Evolutionary conservation across 2,797 vertebrate species (phyloP), one percentile per base, ranked within the genome.

Genomic region (Siniperca undulata): DNA sequence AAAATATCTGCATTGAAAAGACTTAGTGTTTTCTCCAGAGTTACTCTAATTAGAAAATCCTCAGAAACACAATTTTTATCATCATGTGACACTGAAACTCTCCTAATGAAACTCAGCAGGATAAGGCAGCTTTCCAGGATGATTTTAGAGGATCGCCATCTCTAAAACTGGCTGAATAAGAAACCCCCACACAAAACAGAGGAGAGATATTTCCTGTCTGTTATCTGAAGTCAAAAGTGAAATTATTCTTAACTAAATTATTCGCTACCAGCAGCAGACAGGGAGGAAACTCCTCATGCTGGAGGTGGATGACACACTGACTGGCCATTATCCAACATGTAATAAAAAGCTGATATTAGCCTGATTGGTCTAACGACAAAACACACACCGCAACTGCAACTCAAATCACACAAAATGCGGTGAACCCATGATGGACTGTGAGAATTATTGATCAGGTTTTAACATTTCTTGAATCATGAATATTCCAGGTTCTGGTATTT

Each of bases 21-120:
- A 74, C 68, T 42, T 20, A 0, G 7, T 65, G 46, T 80, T 78
- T 86, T 67, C 36, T 55, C 6, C 12, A 5, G 20, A 17, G 5
- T 66, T 34, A 55, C 62, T 36, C n/a, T 61, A 71, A 76, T 74
- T 40, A 2, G 27, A 74, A 83, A 85, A 85, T 61, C 8, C 55
- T 71, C 36, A 46, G 40, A 74, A 61, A 73, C 24, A 73, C n/a
- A 22, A 30, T 69, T 75, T 81, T 52, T 16, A 62, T 73, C 52
- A 58, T 86, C 77, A 81, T 87, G 76, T 89, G 86, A 88, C 27
- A 48, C 46, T 34, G 52, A 81, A 52, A 36, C 13, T 34, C 81
- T 34, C 50, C 42, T 91, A 89, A 88, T 83, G 80, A 83, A 82
- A 69, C 79, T 92, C 85, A 89, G 81, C 79, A 68, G 78, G 85